phyloP scores from a whole-genome alignment of 2,113 vertebrate genomes.

The human (Homo sapiens) region DNA sequence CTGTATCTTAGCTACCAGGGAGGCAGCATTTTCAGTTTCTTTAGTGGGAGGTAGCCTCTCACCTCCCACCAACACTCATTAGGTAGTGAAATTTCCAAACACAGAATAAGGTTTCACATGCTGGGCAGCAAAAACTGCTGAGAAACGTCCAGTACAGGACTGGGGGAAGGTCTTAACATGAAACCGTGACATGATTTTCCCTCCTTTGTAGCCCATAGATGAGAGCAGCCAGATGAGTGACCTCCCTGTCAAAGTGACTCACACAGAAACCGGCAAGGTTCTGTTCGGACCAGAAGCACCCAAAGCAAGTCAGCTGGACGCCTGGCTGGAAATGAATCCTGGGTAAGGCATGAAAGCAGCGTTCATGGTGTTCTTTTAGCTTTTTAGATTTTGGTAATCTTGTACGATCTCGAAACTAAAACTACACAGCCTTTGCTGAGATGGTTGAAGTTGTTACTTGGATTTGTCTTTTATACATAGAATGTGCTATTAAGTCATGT shows the following conservation, averaged over 20 bases:
- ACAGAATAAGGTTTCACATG: background rate
- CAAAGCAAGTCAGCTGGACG: constrained; percentile 98
- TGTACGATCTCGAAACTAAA: background rate
- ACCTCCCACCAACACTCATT: background rate
- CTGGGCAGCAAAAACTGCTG: background rate
- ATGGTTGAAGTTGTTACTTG: background rate
- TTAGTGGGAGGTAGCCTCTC: background rate
- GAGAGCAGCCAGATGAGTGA: constrained; percentile 99
- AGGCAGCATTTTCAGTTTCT: background rate
- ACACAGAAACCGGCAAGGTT: constrained; percentile 97
- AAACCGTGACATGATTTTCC: background rate
- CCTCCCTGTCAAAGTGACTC: constrained; percentile 98
- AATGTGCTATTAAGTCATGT: background rate
- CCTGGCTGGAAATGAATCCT: constrained; percentile 99
- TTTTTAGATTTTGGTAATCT: background rate
- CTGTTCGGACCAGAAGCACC: constrained; percentile 97
- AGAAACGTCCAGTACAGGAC: background rate
- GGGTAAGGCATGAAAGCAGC: constrained; percentile 85
- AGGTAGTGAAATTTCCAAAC: background rate
- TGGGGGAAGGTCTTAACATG: background rate
- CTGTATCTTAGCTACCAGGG: background rate
- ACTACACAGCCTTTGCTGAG: background rate
- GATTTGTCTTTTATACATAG: background rate
- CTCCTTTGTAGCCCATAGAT: constrained; percentile 91
- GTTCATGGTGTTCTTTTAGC: background rate